These are phyloP conservation scores for Pinctada fucata DNA, from an alignment of 2,888 invertebrate genomes.

Conservation along the genomic window DNA sequence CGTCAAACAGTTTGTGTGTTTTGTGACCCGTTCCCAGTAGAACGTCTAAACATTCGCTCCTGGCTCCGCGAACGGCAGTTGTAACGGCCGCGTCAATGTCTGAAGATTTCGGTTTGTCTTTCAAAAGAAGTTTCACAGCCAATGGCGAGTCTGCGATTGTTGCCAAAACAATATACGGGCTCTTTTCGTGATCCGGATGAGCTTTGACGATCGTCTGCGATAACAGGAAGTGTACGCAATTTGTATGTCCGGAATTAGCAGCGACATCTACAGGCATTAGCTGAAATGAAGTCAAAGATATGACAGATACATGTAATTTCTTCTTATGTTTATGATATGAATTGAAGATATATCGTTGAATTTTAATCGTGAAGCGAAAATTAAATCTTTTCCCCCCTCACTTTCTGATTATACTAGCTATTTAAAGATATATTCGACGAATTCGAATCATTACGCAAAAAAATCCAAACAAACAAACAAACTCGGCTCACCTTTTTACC, in stretches of 20 bases:
- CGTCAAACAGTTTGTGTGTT: conserved; percentile 58
- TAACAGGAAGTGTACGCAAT: conserved; percentile 63
- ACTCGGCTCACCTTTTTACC: neutral
- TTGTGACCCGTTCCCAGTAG: conserved; percentile 57
- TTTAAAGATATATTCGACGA: too few relatives aligned
- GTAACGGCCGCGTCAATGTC: conserved; percentile 62
- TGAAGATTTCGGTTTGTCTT: conserved; percentile 48
- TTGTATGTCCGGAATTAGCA: conserved; percentile 55
- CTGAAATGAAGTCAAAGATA: conserved; percentile 25
- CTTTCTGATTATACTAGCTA: neutral
- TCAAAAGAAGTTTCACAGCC: conserved; percentile 58
- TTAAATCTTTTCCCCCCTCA: neutral
- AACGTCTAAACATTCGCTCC: conserved; percentile 60
- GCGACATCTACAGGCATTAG: conserved; percentile 67
- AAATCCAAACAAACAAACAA: too few relatives aligned
- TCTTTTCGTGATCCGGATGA: conserved; percentile 53
- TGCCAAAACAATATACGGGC: conserved; percentile 59
- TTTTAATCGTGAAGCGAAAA: neutral
- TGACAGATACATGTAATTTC: neutral
- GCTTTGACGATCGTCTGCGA: conserved; percentile 55
- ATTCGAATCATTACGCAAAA: neutral
- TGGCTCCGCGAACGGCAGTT: conserved; percentile 57
- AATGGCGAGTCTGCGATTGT: conserved; percentile 59
- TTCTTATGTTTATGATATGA: neutral
- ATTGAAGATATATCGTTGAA: too few relatives aligned